Base-by-base conservation (phyloP, 2,797 vertebrate species). In the Columba guinea region DNA sequence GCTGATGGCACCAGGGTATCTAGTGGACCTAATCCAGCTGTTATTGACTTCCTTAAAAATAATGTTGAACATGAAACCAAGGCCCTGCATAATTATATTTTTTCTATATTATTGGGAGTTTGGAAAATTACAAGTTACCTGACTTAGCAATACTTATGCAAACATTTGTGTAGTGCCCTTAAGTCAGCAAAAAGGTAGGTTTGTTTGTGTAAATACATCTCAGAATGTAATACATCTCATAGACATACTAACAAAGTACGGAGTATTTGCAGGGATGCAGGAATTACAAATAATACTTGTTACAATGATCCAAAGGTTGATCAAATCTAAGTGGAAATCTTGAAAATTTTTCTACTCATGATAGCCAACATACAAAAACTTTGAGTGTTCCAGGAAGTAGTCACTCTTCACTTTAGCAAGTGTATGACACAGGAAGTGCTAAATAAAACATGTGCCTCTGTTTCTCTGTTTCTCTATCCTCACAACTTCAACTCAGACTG, bases 1-100 rank as follows among this genome's bases (percentile, higher is more conserved):
- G 3, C 8, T 44, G 20, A 39, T 32, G 86, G 39, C 0, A 0
- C 7, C 35, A 46, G 5, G 20, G 2, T 32, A 7, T 22, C 51
- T 83, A 9, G 4, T 27, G 15, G 23, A 59, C 15, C 14, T 46
- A 84, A 81, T 10, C 7, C 16, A 39, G 17, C 30, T 84, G 21
- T 63, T 80, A 49, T 0, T 11, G 5, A 58, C 24, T 68, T 59
- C 22, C 64, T 77, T 27, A 48, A 75, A 75, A 81, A 64, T 28
- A 88, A 46, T 19, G 22, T 28, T 35, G 35, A 64, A 53, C 20
- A 35, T 34, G 37, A 84, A 48, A 6, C 9, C 11, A 39, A 84
- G 21, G 26, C 19, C 27, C 18, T 44, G 14, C 19, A 20, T 41
- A 63, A 12, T 4, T 12, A 13, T 20, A 59, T 85, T 59, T 39